Conservation (phyloP, 2,888 invertebrate genomes). For the Mycalesis mineus region DNA sequence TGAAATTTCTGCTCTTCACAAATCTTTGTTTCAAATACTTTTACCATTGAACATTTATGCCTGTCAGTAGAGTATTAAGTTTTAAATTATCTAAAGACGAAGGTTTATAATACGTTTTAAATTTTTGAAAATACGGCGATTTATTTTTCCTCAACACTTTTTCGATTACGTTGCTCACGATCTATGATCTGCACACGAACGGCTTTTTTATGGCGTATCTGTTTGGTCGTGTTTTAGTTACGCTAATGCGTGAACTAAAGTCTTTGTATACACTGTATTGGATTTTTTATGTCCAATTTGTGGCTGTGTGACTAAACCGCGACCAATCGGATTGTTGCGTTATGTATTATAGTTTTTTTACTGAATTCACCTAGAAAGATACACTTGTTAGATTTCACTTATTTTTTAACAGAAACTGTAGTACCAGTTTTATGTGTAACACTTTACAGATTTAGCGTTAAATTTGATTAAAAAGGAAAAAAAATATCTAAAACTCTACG, state of each 20-base stretch:
- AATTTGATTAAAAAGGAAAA: too few relatives aligned
- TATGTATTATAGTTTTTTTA: conserved; percentile 23
- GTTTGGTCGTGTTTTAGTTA: conserved; percentile 31
- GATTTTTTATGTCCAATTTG: conserved; percentile 15
- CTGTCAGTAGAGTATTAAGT: too few relatives aligned
- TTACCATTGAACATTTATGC: too few relatives aligned
- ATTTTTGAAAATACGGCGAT: background rate
- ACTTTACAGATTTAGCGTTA: too few relatives aligned
- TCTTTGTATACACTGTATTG: background rate
- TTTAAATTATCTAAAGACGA: background rate
- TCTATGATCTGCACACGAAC: conserved; percentile 67
- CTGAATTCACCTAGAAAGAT: background rate
- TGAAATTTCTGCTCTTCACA: too few relatives aligned
- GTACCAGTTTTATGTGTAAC: too few relatives aligned
- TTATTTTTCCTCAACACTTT: conserved; percentile 30
- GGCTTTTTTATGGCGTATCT: conserved; percentile 53
- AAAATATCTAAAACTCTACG: too few relatives aligned
- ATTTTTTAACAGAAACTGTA: background rate
- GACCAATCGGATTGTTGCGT: conserved; percentile 27
- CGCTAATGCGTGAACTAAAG: conserved; percentile 10
- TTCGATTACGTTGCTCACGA: conserved; percentile 63
- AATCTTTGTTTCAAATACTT: too few relatives aligned
- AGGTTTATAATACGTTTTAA: background rate
- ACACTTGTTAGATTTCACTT: conserved; percentile 7
- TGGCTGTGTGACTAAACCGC: conserved; percentile 23